These are phyloP conservation scores for Venustoraphidia nigricollis DNA, from an alignment of 2,888 invertebrate species.

Conservation along the genomic window DNA sequence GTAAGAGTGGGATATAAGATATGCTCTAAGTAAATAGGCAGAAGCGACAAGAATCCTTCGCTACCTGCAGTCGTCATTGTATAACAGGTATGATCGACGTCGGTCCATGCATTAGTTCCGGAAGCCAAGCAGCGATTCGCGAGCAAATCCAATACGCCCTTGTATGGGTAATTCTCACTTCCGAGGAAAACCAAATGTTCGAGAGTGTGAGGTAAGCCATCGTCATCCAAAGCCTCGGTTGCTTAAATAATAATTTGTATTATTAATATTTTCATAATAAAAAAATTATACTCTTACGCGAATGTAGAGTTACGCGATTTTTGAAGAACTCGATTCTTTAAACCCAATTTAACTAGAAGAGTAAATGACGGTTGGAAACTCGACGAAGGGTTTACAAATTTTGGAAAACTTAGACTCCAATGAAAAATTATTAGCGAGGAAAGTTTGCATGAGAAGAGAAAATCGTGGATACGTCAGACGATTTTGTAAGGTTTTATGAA, in stretches of 20 bases:
- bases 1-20: constrained; percentile 71
- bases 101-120: constrained; percentile 87
- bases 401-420: no score
- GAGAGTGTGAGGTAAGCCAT: constrained; percentile 83
- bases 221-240: constrained; percentile 82
- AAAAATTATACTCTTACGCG: neutral
- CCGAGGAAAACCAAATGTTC: constrained; percentile 87
- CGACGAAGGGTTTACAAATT: no score
- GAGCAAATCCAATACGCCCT: constrained; percentile 74
- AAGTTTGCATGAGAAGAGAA: no score
- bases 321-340: no score
- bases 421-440: no score
- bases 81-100: constrained; percentile 77
- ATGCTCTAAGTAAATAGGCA: constrained; percentile 86
- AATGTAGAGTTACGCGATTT: no score
- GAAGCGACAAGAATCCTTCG: constrained; percentile 72
- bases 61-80: constrained; percentile 77
- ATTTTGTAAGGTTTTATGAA: no score
- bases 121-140: constrained; percentile 82
- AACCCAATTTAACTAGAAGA: no score
- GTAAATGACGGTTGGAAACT: no score
- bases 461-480: no score
- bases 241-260: constrained; percentile 33
- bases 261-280: neutral
- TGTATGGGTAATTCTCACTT: constrained; percentile 77